Evolutionary conservation across 2,888 invertebrate species (phyloP).

Genomic region (Dicyrtomina minuta): DNA sequence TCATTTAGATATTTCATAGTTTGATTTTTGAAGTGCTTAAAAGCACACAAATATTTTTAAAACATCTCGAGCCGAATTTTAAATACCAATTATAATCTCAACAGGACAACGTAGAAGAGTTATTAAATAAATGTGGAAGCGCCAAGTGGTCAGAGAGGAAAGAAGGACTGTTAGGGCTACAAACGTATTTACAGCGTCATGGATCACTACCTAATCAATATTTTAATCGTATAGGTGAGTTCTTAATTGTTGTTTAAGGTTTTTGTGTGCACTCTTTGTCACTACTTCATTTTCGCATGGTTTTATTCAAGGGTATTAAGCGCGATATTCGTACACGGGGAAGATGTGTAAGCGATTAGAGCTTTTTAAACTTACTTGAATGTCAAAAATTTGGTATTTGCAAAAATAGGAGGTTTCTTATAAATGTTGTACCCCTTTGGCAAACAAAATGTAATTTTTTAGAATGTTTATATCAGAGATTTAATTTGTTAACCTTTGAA

Average conservation of each 20-base stretch:
- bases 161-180: constrained; percentile 82
- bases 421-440: too few species aligned
- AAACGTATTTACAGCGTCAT: constrained; percentile 67
- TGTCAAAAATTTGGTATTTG: too few species aligned
- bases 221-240: constrained; percentile 52
- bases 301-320: too few species aligned
- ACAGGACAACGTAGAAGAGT: constrained; percentile 77
- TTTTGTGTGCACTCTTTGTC: background rate
- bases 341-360: too few species aligned
- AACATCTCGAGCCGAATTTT: background rate
- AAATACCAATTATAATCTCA: background rate
- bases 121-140: constrained; percentile 80
- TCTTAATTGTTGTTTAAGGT: background rate
- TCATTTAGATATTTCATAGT: background rate
- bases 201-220: constrained; percentile 50
- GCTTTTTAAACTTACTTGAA: too few species aligned
- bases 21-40: background rate
- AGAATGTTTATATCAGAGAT: too few species aligned
- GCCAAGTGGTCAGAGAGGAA: constrained; percentile 93
- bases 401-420: too few species aligned
- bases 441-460: too few species aligned
- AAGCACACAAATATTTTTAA: background rate
- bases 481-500: background rate
- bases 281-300: too few species aligned
- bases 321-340: too few species aligned